Percentiles rank a stretch among this genome's conserved stretches.
These are phyloP conservation scores for Theonella swinhoei DNA, from an alignment of 37 sponge, comb jelly and placozoan genomes.

Conservation along the genomic window DNA sequence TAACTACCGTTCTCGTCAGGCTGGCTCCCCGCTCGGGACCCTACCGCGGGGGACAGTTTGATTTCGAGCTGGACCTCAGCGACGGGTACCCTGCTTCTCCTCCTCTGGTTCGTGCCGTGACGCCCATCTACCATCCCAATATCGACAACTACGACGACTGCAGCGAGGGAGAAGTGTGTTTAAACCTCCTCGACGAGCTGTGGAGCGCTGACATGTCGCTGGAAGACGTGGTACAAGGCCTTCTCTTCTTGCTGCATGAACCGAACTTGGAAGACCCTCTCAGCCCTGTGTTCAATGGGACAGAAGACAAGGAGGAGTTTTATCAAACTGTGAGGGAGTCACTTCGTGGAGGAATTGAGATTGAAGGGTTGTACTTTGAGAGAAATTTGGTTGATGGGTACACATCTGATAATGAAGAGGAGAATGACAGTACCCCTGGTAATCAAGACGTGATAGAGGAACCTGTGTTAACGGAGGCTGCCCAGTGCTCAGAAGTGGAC, in stretches of 20 bases:
- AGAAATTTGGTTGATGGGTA: slow-evolving; percentile 26
- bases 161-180: slow-evolving; percentile 41
- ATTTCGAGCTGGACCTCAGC: slow-evolving; percentile 49
- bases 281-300: slow-evolving; percentile 48
- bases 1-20: slow-evolving; percentile 18
- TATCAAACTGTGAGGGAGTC: slow-evolving; percentile 27
- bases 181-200: slow-evolving; percentile 71
- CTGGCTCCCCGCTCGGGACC: slow-evolving; percentile 45
- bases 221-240: slow-evolving; percentile 78
- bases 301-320: slow-evolving; percentile 39
- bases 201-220: slow-evolving; percentile 56
- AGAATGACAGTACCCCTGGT: slow-evolving; percentile 2
- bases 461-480: not conserved
- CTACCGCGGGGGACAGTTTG: slow-evolving; percentile 54
- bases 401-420: slow-evolving; percentile 13
- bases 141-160: slow-evolving; percentile 52
- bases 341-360: slow-evolving; percentile 32
- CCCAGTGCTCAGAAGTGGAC: not conserved
- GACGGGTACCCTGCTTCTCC: slow-evolving; percentile 58
- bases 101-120: slow-evolving; percentile 39
- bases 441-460: not conserved
- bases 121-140: slow-evolving; percentile 80
- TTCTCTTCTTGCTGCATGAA: slow-evolving; percentile 76
- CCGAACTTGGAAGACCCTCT: slow-evolving; percentile 79
- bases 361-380: slow-evolving; percentile 33